Conservation (phyloP, 2,797 vertebrate genomes). For the Manis pentadactyla region DNA sequence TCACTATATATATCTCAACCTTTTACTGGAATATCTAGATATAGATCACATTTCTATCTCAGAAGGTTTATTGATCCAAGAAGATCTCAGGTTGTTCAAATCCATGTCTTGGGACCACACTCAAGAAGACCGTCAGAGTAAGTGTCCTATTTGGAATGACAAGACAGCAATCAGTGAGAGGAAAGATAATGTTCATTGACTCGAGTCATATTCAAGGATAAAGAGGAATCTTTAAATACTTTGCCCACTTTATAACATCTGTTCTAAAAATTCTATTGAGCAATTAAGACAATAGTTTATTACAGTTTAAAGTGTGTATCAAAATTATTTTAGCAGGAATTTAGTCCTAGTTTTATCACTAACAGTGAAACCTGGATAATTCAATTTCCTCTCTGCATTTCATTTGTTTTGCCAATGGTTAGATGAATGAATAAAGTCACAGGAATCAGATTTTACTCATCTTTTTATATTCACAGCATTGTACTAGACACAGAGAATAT, state of each 20-base stretch:
- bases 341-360: neutral
- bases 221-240: neutral
- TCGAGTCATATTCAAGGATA: neutral
- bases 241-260: neutral
- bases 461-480: neutral
- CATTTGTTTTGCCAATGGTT: neutral
- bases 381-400: neutral
- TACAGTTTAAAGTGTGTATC: neutral
- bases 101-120: neutral
- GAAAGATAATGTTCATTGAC: constrained; percentile 9
- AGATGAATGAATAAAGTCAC: neutral
- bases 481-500: neutral
- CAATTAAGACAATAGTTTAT: neutral
- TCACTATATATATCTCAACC: neutral
- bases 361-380: neutral
- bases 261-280: neutral
- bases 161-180: neutral
- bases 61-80: neutral
- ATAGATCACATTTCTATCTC: neutral
- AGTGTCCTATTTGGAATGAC: neutral
- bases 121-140: constrained; percentile 21
- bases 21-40: neutral
- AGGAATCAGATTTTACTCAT: neutral
- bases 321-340: neutral
- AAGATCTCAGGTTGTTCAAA: neutral